Evolutionary conservation across 2,113 vertebrate species (phyloP).

Genomic region (cat (Felis catus)): DNA sequence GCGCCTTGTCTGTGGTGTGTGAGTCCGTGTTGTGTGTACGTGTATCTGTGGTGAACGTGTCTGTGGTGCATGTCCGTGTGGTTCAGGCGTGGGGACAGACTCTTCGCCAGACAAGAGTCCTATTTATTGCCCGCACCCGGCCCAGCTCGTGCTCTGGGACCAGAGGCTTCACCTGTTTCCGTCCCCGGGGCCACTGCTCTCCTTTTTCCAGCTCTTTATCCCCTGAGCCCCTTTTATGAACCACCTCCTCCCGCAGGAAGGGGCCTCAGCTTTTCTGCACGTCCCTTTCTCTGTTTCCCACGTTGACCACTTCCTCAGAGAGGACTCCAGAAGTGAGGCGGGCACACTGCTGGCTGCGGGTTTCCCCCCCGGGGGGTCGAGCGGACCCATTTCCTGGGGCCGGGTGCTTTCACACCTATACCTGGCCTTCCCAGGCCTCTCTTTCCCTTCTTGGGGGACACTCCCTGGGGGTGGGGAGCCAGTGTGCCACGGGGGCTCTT

Average conservation of each 20-base stretch:
- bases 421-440: background rate
- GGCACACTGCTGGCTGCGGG: background rate
- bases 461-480: background rate
- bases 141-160: rapidly evolving
- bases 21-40: too few relatives aligned
- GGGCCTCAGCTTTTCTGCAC: background rate
- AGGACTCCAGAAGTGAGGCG: background rate
- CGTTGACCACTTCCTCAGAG: background rate
- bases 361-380: background rate
- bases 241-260: background rate
- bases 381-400: background rate
- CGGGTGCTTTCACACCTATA: background rate
- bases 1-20: background rate
- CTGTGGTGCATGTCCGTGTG: rapidly evolving
- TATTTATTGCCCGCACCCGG: background rate
- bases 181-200: background rate
- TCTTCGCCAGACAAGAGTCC: background rate
- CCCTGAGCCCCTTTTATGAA: rapidly evolving
- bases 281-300: background rate
- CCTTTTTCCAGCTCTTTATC: background rate
- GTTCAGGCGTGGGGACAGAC: rapidly evolving
- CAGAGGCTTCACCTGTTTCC: too few relatives aligned
- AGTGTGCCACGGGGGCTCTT: rapidly evolving
- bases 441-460: background rate
- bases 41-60: too few relatives aligned